Conservation (phyloP, 2,797 vertebrate genomes). For the Taeniopygia guttata region DNA sequence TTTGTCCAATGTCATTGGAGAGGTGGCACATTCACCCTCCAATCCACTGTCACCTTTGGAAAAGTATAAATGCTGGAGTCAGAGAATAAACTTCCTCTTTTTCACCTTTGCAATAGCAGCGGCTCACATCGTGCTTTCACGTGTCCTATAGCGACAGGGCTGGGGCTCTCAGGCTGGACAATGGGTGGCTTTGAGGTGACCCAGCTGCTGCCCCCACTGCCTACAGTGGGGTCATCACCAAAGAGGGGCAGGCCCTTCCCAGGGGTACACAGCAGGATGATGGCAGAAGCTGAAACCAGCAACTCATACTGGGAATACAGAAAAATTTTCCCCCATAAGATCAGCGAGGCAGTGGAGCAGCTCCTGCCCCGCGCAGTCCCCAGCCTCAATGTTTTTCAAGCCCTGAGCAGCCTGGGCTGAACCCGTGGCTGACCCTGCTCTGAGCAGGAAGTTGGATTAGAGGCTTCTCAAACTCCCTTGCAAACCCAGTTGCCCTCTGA, state of each 20-base stretch:
- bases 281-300: background rate
- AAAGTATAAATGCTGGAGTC: too few relatives aligned
- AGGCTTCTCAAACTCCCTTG: background rate
- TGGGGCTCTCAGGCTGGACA: background rate
- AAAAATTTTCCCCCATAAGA: background rate
- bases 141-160: too few relatives aligned
- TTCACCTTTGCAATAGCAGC: too few relatives aligned
- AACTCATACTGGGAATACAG: background rate
- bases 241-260: background rate
- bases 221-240: fast-evolving
- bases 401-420: background rate
- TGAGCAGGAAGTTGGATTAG: background rate
- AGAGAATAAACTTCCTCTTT: too few relatives aligned
- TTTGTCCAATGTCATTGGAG: too few relatives aligned
- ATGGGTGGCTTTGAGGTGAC: background rate
- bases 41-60: too few relatives aligned
- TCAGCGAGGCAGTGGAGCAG: background rate
- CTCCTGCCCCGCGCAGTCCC: background rate
- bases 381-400: background rate
- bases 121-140: too few relatives aligned
- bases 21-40: too few relatives aligned
- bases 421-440: background rate
- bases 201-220: background rate
- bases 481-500: background rate
- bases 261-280: fast-evolving